Conservation (phyloP, 1,140 invertebrate genomes). For the Bathynomus jamesi region DNA sequence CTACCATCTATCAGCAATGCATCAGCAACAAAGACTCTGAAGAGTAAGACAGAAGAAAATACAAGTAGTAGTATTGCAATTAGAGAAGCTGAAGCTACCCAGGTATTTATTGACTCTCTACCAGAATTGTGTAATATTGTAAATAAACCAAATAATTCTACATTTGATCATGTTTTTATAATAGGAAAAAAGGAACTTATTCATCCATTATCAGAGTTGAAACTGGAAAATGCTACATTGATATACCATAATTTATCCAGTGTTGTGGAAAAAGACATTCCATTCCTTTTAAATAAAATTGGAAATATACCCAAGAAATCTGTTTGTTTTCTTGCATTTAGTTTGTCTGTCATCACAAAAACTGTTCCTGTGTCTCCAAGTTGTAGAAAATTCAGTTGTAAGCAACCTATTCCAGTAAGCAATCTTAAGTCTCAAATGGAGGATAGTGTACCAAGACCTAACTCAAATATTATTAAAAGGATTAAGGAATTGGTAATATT, state of each 20-base stretch:
- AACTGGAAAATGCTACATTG: background rate
- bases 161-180: background rate
- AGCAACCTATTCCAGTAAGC: background rate
- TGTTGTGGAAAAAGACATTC: background rate
- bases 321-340: background rate
- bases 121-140: background rate
- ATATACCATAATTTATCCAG: background rate
- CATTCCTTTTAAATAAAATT: background rate
- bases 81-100: background rate
- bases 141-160: background rate
- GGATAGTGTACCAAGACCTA: background rate
- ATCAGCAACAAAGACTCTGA: background rate
- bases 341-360: background rate
- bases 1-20: background rate
- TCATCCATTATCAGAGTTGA: background rate
- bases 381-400: background rate
- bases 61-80: background rate
- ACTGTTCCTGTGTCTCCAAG: background rate
- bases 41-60: background rate
- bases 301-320: background rate
- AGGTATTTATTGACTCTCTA: background rate
- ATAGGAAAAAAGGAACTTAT: background rate
- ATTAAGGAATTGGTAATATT: background rate
- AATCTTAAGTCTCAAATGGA: background rate
- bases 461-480: background rate